These are phyloP conservation scores for Plebejus anna DNA, from an alignment of 2,888 invertebrate genomes.

Conservation along the genomic window DNA sequence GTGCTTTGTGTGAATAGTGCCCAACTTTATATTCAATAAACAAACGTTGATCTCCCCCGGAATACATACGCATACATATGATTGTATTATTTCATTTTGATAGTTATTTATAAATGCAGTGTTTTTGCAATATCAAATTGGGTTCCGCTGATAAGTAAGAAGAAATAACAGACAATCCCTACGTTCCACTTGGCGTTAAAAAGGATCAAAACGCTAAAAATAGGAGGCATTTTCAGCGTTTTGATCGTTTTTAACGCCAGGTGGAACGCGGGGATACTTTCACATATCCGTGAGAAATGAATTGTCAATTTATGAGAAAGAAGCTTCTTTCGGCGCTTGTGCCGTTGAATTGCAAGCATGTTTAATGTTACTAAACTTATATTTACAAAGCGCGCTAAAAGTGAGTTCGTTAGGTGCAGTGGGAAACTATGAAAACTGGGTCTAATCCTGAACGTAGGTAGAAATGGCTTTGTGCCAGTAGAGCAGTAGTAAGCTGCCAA, in stretches of 20 bases:
- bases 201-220: too few species aligned
- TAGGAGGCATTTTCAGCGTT: too few species aligned
- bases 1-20: slow-evolving; percentile 3
- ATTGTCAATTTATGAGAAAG: too few species aligned
- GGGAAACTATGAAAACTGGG: slow-evolving; percentile 50
- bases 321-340: neutral
- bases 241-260: too few species aligned
- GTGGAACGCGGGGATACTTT: too few species aligned
- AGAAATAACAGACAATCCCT: too few species aligned
- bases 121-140: neutral
- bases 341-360: neutral
- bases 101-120: neutral
- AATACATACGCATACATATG: slow-evolving; percentile 6
- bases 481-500: slow-evolving; percentile 57
- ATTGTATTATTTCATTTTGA: slow-evolving; percentile 19
- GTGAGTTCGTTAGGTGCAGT: slow-evolving; percentile 44
- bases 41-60: neutral
- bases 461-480: slow-evolving; percentile 62
- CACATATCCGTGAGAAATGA: too few species aligned
- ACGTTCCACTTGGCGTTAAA: too few species aligned
- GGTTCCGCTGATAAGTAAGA: too few species aligned
- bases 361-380: neutral
- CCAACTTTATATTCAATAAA: slow-evolving; percentile 15
- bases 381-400: slow-evolving; percentile 27
- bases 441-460: slow-evolving; percentile 56